Evolutionary conservation across 2,113 vertebrate species (phyloP).

Genomic region (human (Homo sapiens)): GRCh38 chr3:17718001-17718500

Average conservation of each 20-base stretch:
- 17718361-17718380: no score
- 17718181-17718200: neutral
- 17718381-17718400: no score
- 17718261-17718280: neutral
- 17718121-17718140: neutral
- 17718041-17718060: neutral
- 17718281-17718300: neutral
- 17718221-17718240: neutral
- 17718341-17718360: no score
- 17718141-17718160: neutral
- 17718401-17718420: no score
- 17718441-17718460: no score
- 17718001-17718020: neutral
- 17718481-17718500: no score
- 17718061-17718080: neutral
- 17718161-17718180: neutral
- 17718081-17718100: neutral
- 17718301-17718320: neutral
- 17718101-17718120: neutral
- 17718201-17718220: neutral
- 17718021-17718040: neutral
- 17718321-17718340: no score
- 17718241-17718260: neutral
- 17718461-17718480: no score
- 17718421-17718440: no score